Base-by-base conservation (phyloP, 1,140 invertebrate genomes). In the Leptinotarsa lineolata region DNA sequence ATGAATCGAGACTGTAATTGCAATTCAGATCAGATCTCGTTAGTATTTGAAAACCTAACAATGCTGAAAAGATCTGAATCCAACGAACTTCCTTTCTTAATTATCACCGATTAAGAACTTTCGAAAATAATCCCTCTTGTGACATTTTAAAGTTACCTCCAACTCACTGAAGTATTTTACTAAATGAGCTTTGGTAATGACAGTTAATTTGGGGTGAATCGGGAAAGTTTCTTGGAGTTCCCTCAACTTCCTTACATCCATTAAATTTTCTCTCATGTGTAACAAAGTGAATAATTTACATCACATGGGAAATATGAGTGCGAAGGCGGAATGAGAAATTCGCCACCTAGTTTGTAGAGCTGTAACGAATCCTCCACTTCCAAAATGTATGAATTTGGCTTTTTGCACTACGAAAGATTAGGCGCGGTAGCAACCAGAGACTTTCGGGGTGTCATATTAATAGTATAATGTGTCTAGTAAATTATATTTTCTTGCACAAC, bases 91-190 rank as follows among this genome's bases (percentile, higher is more conserved):
- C n/a, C 48, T 18, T 18, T 54, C 48, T 18, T 54, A 54, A 54
- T 54, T 54, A 3, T 54, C n/a, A 8, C 16, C 48, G 48, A 54
- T 54, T 54, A 54, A 12, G 48, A 54, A 54, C 4, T 16, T 13
- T 13, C 48, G 16, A 54, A 54, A 54, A 54, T 54, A 54, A 54
- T 54, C 16, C 30, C 48, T 2, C 4, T 54, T n/a, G 48, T 54
- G 48, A 54, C 48, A 54, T 54, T 54, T 54, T 16, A 13, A 54
- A 54, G 48, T 54, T 54, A 54, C 48, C 48, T 54, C 48, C 48
- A 54, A 54, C 48, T 54, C 48, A n/a, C 48, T 54, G 3, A 54
- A 54, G 48, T 54, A 54, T 54, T 54, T 54, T 54, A 54, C 48
- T 54, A 54, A 54, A 54, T 54, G 48, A 54, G 48, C 16, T 54